Base-by-base conservation (phyloP, 2,888 invertebrate genomes). In the Macroteleia sp. region DNA sequence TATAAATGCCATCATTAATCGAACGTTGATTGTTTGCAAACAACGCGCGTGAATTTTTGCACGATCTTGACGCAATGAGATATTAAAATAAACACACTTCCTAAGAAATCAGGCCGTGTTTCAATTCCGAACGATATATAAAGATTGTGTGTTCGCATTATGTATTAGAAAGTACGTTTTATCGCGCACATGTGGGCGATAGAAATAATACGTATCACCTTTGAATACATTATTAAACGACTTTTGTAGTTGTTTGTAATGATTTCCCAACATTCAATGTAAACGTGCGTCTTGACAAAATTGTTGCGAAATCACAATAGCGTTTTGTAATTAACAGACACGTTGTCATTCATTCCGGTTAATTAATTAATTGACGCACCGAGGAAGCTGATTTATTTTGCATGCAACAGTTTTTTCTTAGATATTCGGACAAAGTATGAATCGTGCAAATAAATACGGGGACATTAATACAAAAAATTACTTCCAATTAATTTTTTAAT, bases 101-200 rank as follows among this genome's bases (percentile, higher is more conserved):
- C 67, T 44, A 67, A 61, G 64, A 73, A 78, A 78, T 54, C 67
- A 78, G 77, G 77, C 73, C 73, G 69, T 56, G 77, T 67, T 78
- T 78, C 67, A 69, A 62, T 77, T 77, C 67, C 73, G 62, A 44
- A 62, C 73, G 77, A n/a, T n/a, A 69, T 77, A 62, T 64, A 73
- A 69, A 77, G 78, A 78, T 78, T 69, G 77, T 48, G 73, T 50
- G 70, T 42, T 52, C 64, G 56, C 70, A 52, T 64, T 77, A 57
- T 66, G 66, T 59, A 74, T 77, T 77, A 77, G 77, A 77, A 77
- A 77, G 77, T 73, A 62, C 66, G 56, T 30, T 71, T 73, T 77
- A 71, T 71, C 67, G 61, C 66, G 54, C 28, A 39, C 44, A 62
- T 62, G 77, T 77, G 77, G 77, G 77, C 77, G 77, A 66, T 73